phyloP scores from a whole-genome alignment of 2,797 vertebrate genomes.

The Gymnodraco acuticeps region DNA sequence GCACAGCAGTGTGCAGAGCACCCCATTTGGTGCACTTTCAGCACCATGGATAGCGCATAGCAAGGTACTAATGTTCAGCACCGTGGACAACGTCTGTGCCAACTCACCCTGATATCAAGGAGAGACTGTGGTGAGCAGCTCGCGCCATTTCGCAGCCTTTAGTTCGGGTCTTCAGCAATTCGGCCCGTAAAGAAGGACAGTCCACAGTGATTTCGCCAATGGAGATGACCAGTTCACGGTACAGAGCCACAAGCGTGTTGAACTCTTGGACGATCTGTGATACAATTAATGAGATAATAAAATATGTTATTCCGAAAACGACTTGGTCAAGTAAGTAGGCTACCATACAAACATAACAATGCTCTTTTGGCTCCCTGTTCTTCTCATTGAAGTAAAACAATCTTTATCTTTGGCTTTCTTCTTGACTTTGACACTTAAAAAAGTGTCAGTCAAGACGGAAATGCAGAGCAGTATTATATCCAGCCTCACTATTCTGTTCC shows the following conservation, averaged over 20 bases:
- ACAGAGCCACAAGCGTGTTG: constrained; percentile 97
- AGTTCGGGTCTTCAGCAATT: constrained; percentile 95
- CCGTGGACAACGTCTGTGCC: constrained; percentile 52
- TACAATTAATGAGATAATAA: constrained; percentile 52
- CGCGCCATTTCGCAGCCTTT: constrained; percentile 96
- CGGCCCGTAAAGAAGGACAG: constrained; percentile 90
- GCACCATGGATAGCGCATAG: constrained; percentile 3
- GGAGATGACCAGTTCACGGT: constrained; percentile 97
- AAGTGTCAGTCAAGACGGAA: constrained; percentile 23
- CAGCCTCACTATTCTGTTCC: neutral
- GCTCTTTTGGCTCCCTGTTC: constrained; percentile 9
- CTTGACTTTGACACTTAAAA: constrained; percentile 33
- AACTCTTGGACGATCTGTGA: constrained; percentile 98
- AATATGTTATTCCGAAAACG: neutral
- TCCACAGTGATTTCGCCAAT: constrained; percentile 94
- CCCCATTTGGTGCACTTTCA: constrained; percentile 14
- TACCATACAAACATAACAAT: neutral
- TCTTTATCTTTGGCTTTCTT: neutral
- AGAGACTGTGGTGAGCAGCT: constrained; percentile 94
- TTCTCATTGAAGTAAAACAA: constrained; percentile 17
- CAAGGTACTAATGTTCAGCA: constrained; percentile 36
- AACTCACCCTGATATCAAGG: constrained; percentile 94
- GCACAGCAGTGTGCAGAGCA: constrained; percentile 28
- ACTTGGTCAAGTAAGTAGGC: neutral
- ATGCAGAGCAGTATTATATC: constrained; percentile 26